phyloP scores from a whole-genome alignment of 2,113 vertebrate genomes.

The Tupaia tana region DNA sequence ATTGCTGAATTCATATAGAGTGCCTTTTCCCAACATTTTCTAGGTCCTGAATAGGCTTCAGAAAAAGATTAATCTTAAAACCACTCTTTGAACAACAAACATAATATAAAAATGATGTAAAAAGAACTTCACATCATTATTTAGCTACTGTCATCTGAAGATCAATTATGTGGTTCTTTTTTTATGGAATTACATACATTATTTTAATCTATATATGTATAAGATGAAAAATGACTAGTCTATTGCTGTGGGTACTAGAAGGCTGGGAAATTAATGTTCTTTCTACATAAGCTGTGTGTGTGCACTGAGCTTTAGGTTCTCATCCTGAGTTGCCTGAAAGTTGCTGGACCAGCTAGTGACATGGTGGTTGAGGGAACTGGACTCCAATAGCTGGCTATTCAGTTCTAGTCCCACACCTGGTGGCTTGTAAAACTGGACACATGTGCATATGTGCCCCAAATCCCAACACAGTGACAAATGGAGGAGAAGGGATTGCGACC shows the following conservation, averaged over 20 bases:
- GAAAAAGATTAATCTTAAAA: slow-evolving; percentile 54
- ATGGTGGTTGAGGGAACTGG: no score
- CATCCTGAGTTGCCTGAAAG: not conserved
- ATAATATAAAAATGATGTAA: slow-evolving; percentile 48
- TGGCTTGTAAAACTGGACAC: no score
- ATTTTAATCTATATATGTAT: slow-evolving; percentile 43
- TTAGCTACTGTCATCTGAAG: slow-evolving; percentile 24
- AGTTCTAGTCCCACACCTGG: no score
- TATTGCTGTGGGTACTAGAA: not conserved
- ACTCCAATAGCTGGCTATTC: no score
- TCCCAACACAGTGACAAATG: no score
- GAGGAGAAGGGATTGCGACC: no score
- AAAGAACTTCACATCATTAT: slow-evolving; percentile 28
- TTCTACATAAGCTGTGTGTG: not conserved
- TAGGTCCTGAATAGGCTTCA: slow-evolving; percentile 44
- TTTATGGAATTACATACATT: slow-evolving; percentile 55
- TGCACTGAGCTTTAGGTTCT: not conserved
- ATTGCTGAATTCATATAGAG: slow-evolving; percentile 26
- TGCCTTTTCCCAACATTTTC: not conserved
- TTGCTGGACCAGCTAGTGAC: not conserved
- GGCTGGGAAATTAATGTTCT: not conserved
- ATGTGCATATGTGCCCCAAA: no score
- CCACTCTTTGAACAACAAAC: slow-evolving; percentile 40
- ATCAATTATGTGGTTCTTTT: slow-evolving; percentile 63
- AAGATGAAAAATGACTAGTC: slow-evolving; percentile 44